Evolutionary conservation across 1,140 invertebrate genomes (phyloP), one percentile per base, ranked within the genome.

Genomic region (Dryas iulia): DNA sequence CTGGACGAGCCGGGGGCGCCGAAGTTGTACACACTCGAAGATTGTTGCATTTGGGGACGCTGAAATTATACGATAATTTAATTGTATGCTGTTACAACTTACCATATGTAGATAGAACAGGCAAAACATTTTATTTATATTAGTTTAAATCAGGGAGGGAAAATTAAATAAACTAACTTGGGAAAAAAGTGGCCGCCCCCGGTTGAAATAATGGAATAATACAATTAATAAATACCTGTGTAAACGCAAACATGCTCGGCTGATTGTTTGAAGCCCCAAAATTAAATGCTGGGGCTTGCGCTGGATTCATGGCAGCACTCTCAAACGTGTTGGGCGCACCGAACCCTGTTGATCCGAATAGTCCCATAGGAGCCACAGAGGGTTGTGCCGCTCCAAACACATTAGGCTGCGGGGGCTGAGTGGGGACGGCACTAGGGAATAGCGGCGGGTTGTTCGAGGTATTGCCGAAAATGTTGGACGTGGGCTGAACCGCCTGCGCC

Each of bases 341-440:
- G 62, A 89, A 89, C 6, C 67, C 67, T 18, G 78, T 53, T 3
- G 68, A 60, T 25, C 83, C 84, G 63, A 86, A 87, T 69, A 87
- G 73, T 8, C 77, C 76, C 53, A 78, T 35, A 12, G 79, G 31
- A 11, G 76, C 68, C 21, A 71, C 39, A 12, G 76, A 47, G 3
- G 77, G 60, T 52, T 77, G 72, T 57, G 73, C 6, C n/a, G 31
- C 59, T 10, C 83, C 83, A 70, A 87, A 87, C 39, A 86, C 70
- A 52, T 59, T 78, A n/a, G 69, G 56, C 12, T 74, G 24, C 0
- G 74, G 18, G 53, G 67, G 39, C 21, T 47, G 39, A 47, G 18
- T 47, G 18, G 39, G 39, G 18, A 47, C 39, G 21, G 39, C 21
- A 47, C 21, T 47, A 47, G 39, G 3, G 39, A 47, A 47, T 3